phyloP scores from a whole-genome alignment of 2,797 vertebrate species.

The Monodelphis domestica region DNA sequence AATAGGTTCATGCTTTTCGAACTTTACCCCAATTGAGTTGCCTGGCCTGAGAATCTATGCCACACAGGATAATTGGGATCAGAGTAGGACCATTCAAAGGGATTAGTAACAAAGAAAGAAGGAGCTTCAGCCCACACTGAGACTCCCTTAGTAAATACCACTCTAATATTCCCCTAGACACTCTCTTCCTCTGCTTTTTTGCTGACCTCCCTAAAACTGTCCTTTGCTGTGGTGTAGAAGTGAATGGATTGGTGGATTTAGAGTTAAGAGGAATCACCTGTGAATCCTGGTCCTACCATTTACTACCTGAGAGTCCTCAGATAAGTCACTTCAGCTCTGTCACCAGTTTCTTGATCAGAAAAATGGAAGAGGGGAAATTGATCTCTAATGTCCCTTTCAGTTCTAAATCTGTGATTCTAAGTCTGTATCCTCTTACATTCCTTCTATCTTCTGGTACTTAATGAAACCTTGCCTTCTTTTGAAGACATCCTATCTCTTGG shows the following conservation, averaged over 20 bases:
- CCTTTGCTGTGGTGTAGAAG: neutral
- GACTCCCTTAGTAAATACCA: neutral
- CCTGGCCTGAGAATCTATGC: neutral
- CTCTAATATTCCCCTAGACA: neutral
- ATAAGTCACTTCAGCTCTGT: neutral
- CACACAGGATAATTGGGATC: neutral
- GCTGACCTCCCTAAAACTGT: neutral
- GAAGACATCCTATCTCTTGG: neutral
- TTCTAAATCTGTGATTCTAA: neutral
- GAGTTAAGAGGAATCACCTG: neutral
- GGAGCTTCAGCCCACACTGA: neutral
- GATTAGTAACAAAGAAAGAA: neutral
- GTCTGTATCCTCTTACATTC: neutral
- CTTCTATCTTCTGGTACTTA: neutral
- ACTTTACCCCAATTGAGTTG: neutral
- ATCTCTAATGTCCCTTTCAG: neutral
- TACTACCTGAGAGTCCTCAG: neutral
- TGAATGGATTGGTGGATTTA: neutral
- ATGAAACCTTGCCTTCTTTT: neutral
- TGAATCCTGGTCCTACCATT: neutral
- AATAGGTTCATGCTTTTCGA: neutral
- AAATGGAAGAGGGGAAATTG: neutral
- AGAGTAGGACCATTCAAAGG: neutral
- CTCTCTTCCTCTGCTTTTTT: neutral
- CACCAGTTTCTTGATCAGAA: neutral